Evolutionary conservation across 2,888 invertebrate genomes (phyloP).

Genomic region (Merodon equestris): DNA sequence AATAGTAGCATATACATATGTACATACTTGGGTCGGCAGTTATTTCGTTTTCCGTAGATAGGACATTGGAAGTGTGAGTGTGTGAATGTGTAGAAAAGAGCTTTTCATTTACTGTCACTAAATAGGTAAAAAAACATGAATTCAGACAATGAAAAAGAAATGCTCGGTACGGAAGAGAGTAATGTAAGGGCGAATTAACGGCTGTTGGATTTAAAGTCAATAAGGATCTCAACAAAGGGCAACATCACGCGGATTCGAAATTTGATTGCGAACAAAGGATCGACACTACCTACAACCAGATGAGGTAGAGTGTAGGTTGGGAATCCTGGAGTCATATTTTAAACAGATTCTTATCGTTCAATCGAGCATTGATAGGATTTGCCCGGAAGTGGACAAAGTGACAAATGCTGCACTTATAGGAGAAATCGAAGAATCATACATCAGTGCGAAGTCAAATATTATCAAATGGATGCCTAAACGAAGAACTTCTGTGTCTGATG

Average conservation of each 20-base stretch:
- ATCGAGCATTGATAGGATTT: slow-evolving; percentile 31
- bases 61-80: too few relatives aligned
- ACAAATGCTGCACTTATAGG: slow-evolving; percentile 16
- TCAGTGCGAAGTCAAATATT: slow-evolving; percentile 44
- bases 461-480: slow-evolving; percentile 22
- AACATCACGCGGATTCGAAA: slow-evolving; percentile 55
- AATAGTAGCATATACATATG: too few relatives aligned
- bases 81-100: too few relatives aligned
- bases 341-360: slow-evolving; percentile 50
- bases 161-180: too few relatives aligned
- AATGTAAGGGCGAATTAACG: too few relatives aligned
- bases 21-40: too few relatives aligned
- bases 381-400: slow-evolving; percentile 10
- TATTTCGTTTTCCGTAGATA: too few relatives aligned
- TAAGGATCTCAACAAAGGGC: slow-evolving; percentile 36
- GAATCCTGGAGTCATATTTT: slow-evolving; percentile 57
- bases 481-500: slow-evolving; percentile 18
- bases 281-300: slow-evolving; percentile 15
- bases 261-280: slow-evolving; percentile 36
- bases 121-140: too few relatives aligned
- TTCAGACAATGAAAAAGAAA: too few relatives aligned
- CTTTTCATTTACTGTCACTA: too few relatives aligned
- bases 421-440: slow-evolving; percentile 53
- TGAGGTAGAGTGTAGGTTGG: slow-evolving; percentile 57
- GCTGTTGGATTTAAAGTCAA: slow-evolving; percentile 24